Evolutionary conservation across 2,113 vertebrate species (phyloP), one percentile per base, ranked within the genome.

Genomic region (Hypocryptadius cinnamomeus): DNA sequence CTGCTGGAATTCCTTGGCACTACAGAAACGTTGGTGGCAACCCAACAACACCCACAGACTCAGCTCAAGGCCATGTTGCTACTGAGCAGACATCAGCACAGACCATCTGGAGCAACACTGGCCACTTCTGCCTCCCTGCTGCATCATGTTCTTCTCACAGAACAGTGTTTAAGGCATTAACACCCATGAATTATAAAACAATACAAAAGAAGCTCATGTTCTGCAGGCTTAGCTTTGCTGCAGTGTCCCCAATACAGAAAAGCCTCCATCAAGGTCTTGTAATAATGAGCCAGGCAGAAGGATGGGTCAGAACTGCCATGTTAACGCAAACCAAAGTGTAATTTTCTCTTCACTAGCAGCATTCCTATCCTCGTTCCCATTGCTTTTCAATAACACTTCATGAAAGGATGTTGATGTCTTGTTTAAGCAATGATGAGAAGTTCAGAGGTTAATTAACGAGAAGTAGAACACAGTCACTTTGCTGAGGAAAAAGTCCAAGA

Each of bases 361-460:
- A 35, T 69, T 78, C 27, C 51, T 42, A 21, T 35, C 73, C 70
- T 85, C 48, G 20, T 27, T 76, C 59, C n/a, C 31, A 10, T 35
- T 69, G 53, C 57, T 69, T 85, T 80, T 87, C 69, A 65, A 23
- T 30, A 73, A 42, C 59, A 73, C 23, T 39, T 45, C 15, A 15
- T 50, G 31, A 73, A 81, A 66, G 19, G 51, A 66, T 80, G 77
- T 5, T 50, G 59, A 44, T 65, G 42, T 37, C 88, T 78, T 79
- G 57, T 83, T 73, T 84, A 94, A 95, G 79, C 65, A 85, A 70
- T 7, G 57, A 59, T 37, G n/a, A 83, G 47, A 78, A 92, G 76
- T 77, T 76, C 28, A 44, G 53, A 87, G 85, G 80, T 82, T 95
- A 93, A 96, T 96, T 95, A 96, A 93, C 0, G 6, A 93, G 63